A percentile compares a stretch with the other conserved stretches of the same genome.
These are phyloP conservation scores for Zoanthus solanderi DNA, from an alignment of 92 coral and sea anemone genomes.

Conservation along the genomic window DNA sequence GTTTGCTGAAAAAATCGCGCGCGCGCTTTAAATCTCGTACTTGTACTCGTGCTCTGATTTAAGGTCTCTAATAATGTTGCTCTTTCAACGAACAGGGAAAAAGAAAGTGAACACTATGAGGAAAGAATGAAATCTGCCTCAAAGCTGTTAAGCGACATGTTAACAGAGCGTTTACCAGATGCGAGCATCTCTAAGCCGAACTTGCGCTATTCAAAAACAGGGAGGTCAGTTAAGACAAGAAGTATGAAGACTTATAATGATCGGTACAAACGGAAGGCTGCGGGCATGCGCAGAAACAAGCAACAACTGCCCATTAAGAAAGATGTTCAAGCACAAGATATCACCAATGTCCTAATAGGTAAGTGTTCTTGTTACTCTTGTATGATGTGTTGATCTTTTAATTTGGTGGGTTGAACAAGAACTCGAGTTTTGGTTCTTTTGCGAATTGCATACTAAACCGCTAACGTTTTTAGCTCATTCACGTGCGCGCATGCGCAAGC, in stretches of 20 bases:
- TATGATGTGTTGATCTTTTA: background rate
- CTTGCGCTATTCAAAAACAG: slow-evolving; percentile 17
- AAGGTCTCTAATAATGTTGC: background rate
- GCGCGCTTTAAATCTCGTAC: no score
- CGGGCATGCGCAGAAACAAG: background rate
- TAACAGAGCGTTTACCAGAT: slow-evolving; percentile 25
- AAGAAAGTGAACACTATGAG: slow-evolving; percentile 34
- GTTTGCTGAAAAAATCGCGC: no score
- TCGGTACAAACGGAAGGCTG: slow-evolving; percentile 27
- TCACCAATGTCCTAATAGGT: slow-evolving; percentile 11
- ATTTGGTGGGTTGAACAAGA: no score
- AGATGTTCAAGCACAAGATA: background rate
- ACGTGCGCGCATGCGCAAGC: no score
- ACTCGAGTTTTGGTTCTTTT: no score
- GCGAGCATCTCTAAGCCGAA: background rate
- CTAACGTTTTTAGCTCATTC: no score
- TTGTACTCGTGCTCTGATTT: no score
- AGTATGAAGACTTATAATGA: slow-evolving; percentile 10
- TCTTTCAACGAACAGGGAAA: slow-evolving; percentile 2
- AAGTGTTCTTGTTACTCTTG: background rate
- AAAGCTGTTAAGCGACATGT: slow-evolving; percentile 24
- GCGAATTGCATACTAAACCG: no score
- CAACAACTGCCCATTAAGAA: background rate
- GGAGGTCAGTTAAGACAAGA: background rate
- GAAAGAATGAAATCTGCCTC: slow-evolving; percentile 38